Evolutionary conservation across 2,888 invertebrate genomes (phyloP), one percentile per base, ranked within the genome.

Genomic region (Lamellibrachia columna): DNA sequence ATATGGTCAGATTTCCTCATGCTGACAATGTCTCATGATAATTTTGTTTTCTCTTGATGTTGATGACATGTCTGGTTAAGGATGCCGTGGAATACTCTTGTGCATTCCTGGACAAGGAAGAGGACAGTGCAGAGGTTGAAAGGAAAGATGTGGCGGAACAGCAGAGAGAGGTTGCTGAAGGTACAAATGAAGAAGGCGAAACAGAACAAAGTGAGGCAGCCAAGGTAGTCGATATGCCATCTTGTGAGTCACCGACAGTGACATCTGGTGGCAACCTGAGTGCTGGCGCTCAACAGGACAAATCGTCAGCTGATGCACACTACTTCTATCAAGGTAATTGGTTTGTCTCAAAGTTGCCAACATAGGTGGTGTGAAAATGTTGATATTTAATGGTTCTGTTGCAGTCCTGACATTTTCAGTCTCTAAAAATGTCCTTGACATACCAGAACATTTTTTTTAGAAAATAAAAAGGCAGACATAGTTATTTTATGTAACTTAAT

Each of bases 171-270:
- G 7, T 52, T 91, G 91, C 9, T 0, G 90, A 92, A 28, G 53
- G 90, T n/a, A 92, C 4, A 60, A 92, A 92, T 9, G 92, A 91
- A n/a, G 53, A 92, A 4, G 94, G 94, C 11, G 95, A 95, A 90
- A n/a, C 75, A 75, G 58, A 58, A 58, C 58, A 58, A 58, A 58
- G 3, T 58, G 97, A 97, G 96, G 96, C 95, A 11, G 95, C 95
- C 11, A 96, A 97, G 94, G 96, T 96, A 94, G 94, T 97, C 92
- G 96, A 96, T 94, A 94, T 96, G 91, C 95, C 96, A 91, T 15
- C 53, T 92, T 28, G 3, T 9, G 92, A 90, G 28, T 75, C 75
- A 75, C 22, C 75, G 22, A n/a, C 75, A 75, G 22, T 75, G 75
- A 75, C 75, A 75, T 75, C 75, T 75, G n/a, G 22, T 75, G 75